Percentiles rank a stretch among this genome's conserved stretches.
Evolutionary conservation across 2,113 vertebrate species (phyloP).

Genomic region (Dasypus novemcinctus): DNA sequence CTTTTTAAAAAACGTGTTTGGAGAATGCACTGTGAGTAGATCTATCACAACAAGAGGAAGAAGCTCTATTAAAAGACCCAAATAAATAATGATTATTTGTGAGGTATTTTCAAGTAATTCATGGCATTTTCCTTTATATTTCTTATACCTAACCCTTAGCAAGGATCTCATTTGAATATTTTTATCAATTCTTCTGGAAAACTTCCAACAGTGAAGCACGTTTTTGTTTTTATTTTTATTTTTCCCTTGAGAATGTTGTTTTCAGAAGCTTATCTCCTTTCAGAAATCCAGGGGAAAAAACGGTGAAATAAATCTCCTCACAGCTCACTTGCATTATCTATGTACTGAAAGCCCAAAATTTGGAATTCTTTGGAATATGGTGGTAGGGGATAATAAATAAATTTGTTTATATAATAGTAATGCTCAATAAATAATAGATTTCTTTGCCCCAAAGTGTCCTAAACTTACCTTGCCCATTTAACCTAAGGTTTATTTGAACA

Average conservation of each 20-base stretch:
- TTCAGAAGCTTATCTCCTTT: not conserved
- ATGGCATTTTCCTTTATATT: not conserved
- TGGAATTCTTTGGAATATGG: not conserved
- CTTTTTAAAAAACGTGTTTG: not conserved
- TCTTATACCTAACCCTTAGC: not conserved
- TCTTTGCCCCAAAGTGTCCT: not conserved
- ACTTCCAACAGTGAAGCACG: not conserved
- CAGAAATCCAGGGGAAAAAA: not conserved
- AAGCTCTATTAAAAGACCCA: constrained; percentile 1
- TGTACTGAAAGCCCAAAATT: not conserved
- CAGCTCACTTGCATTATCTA: not conserved
- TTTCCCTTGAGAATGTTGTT: not conserved
- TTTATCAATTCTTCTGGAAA: not conserved
- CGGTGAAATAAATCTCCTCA: not conserved
- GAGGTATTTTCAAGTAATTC: not conserved
- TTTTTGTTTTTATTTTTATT: constrained; percentile 10
- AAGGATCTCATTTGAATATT: not conserved
- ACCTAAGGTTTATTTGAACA: not conserved
- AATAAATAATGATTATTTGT: constrained; percentile 19
- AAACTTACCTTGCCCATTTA: not conserved
- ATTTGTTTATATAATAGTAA: not conserved
- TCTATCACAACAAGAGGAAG: not conserved
- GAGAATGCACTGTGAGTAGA: not conserved
- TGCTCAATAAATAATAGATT: not conserved
- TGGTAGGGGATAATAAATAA: not conserved